Percentiles rank a stretch among this genome's conserved stretches.
Evolutionary conservation across 2,113 vertebrate genomes (phyloP).

Genomic region (Hystrix cristata): DNA sequence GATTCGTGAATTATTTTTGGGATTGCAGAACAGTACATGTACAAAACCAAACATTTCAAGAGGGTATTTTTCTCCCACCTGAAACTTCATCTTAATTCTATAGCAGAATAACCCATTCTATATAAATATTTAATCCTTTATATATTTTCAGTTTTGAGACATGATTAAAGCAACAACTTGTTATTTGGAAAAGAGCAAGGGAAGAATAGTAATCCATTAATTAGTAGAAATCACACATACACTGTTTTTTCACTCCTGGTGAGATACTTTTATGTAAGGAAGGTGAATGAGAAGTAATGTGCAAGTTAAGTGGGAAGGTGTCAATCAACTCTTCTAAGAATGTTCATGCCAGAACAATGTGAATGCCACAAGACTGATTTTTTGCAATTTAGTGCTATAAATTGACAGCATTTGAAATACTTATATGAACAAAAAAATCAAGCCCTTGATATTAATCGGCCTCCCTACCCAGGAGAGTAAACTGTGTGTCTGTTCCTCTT

Average conservation of each 20-base stretch:
- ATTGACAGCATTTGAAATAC: slow-evolving; percentile 17
- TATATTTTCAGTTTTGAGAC: slow-evolving; percentile 56
- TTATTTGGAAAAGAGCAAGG: not conserved
- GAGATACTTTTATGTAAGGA: slow-evolving; percentile 31
- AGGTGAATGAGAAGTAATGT: slow-evolving; percentile 44
- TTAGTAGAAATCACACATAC: not conserved
- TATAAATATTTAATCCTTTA: slow-evolving; percentile 42
- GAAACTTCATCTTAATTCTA: slow-evolving; percentile 37
- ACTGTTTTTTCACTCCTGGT: slow-evolving; percentile 51
- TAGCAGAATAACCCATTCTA: not conserved
- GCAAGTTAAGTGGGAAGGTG: not conserved
- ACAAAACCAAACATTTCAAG: slow-evolving; percentile 28
- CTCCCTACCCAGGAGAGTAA: not conserved
- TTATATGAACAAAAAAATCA: slow-evolving; percentile 31
- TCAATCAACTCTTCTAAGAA: slow-evolving; percentile 11
- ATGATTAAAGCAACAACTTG: slow-evolving; percentile 26
- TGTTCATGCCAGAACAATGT: slow-evolving; percentile 1
- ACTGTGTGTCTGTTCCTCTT: not conserved
- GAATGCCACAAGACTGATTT: slow-evolving; percentile 4
- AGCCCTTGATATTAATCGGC: slow-evolving; percentile 71
- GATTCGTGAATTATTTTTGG: slow-evolving; percentile 67
- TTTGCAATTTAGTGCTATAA: slow-evolving; percentile 37
- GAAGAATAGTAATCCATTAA: slow-evolving; percentile 24
- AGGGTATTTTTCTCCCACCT: not conserved
- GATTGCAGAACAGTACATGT: slow-evolving; percentile 25